These are phyloP conservation scores for Drosophila kohkoa DNA, from an alignment of 1,140 invertebrate species.

Conservation along the genomic window DNA sequence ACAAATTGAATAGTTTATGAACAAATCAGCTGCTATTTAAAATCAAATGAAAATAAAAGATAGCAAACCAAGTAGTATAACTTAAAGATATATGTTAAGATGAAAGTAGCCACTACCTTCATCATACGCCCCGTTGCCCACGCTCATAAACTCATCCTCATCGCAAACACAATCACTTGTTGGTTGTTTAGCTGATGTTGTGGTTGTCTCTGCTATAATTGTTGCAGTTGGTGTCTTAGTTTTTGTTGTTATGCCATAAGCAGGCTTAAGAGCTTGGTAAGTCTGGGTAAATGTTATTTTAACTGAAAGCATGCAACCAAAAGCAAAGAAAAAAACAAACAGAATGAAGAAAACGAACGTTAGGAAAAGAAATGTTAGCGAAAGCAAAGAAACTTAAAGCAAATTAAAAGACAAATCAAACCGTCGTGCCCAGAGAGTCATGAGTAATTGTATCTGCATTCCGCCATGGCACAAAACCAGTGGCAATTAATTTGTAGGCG, in stretches of 20 bases:
- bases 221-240: constrained; percentile 40
- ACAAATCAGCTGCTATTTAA: background rate
- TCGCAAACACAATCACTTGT: constrained; percentile 70
- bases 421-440: constrained; percentile 43
- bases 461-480: constrained; percentile 32
- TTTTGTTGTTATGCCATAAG: constrained; percentile 35
- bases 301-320: constrained; percentile 70
- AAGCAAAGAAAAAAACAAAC: constrained; percentile 36
- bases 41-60: constrained; percentile 14
- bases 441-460: constrained; percentile 51
- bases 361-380: constrained; percentile 21
- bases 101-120: constrained; percentile 72
- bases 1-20: background rate
- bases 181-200: constrained; percentile 32
- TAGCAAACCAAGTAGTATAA: constrained; percentile 13
- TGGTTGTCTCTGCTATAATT: constrained; percentile 15
- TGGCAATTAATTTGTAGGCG: constrained; percentile 74
- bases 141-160: constrained; percentile 64
- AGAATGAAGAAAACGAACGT: background rate
- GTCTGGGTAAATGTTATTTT: constrained; percentile 73
- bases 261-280: constrained; percentile 56
- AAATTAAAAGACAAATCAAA: constrained; percentile 56
- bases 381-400: constrained; percentile 45
- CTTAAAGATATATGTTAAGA: constrained; percentile 35
- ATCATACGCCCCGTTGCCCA: constrained; percentile 56